A percentile compares a stretch with the other conserved stretches of the same genome.
Evolutionary conservation across 2,888 invertebrate species (phyloP).

Genomic region (Melinaea menophilus): DNA sequence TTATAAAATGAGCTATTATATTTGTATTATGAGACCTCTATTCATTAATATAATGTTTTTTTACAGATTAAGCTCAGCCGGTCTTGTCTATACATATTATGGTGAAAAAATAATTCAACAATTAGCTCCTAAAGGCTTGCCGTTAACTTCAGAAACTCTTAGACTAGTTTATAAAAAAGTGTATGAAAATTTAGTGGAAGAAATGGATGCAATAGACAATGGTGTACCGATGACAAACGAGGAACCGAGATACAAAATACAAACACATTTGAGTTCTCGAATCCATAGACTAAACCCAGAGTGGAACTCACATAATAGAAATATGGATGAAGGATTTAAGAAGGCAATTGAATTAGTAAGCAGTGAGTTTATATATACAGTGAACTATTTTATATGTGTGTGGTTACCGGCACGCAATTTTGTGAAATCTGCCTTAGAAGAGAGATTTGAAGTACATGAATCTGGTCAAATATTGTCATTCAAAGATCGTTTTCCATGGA

Average conservation of each 20-base stretch:
- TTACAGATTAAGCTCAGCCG: constrained; percentile 94
- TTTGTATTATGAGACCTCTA: too few relatives aligned
- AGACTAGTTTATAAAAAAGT: constrained; percentile 81
- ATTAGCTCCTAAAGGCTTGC: constrained; percentile 64
- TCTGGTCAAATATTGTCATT: constrained; percentile 91
- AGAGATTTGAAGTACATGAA: constrained; percentile 81
- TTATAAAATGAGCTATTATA: too few relatives aligned
- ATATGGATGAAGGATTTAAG: constrained; percentile 81
- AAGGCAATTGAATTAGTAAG: constrained; percentile 89
- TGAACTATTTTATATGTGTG: constrained; percentile 79
- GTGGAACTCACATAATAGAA: constrained; percentile 83
- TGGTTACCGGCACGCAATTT: constrained; percentile 93
- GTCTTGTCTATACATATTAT: constrained; percentile 93
- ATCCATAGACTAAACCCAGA: constrained; percentile 88
- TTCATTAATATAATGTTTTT: background rate
- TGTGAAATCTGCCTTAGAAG: constrained; percentile 84
- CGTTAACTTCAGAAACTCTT: constrained; percentile 69
- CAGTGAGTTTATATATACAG: constrained; percentile 85
- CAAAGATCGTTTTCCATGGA: constrained; percentile 89
- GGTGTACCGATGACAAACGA: constrained; percentile 90
- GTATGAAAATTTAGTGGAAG: constrained; percentile 92
- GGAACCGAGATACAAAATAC: constrained; percentile 86
- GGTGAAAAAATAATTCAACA: constrained; percentile 87
- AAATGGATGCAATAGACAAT: constrained; percentile 98
- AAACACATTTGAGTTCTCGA: constrained; percentile 86